Base-by-base conservation (phyloP, 1,140 invertebrate genomes). In the Capitella teleta region DNA sequence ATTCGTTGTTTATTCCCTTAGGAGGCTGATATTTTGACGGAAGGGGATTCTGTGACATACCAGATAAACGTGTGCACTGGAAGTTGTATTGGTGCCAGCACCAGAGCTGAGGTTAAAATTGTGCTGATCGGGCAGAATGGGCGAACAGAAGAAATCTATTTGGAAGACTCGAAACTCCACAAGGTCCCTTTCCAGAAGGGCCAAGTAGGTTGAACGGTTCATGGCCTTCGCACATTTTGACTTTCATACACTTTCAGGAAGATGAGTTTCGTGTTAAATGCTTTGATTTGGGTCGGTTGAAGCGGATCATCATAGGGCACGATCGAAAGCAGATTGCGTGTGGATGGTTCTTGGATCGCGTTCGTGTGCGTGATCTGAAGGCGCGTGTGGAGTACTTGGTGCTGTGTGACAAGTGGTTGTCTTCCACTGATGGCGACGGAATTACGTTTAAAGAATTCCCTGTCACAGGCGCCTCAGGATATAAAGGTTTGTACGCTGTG, bases 161-260 rank as follows among this genome's bases (percentile, higher is more conserved):
- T 69, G 1, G 52, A 55, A 14, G 53, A 59, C 18, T 69, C 65
- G 23, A 59, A 61, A 49, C 55, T 52, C 36, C 60, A 70, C 53
- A 69, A 68, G 51, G 49, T 68, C 23, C 60, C 58, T 25, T 70
- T 70, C 54, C 64, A 67, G 52, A 66, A 63, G 52, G 65, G 63
- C 46, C 64, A 64, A 57, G 66, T 67, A 24, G 10, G 21, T 40
- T 19, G 8, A 18, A n/a, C 38, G 2, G 25, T 19, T 6, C 19
- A 2, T 34, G 32, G 10, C 32, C 10, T 34, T 16, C 10, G 16
- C 10, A 34, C 32, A 34, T 10, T 34, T 10, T 16, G 32, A 12
- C 10, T 34, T 34, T 10, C 16, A 16, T 34, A 34, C 16, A 16
- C 49, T 57, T 58, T 12, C 50, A 67, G 63, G 64, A 67, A 40